phyloP scores from a whole-genome alignment of 2,113 vertebrate genomes.

The Malaclemys terrapin region DNA sequence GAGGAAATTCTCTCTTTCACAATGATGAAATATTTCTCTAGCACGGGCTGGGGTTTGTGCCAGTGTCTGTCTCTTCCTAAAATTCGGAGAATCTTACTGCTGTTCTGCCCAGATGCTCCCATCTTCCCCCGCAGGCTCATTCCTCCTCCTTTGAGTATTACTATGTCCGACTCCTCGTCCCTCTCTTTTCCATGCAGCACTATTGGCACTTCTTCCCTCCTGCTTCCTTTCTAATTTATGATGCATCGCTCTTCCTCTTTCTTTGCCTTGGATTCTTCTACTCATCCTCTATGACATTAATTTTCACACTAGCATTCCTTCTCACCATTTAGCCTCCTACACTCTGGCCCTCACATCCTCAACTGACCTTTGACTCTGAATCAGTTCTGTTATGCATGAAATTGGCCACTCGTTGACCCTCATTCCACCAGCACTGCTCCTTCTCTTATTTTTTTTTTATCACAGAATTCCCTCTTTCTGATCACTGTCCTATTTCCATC shows the following conservation, averaged over 20 bases:
- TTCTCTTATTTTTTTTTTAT: background rate
- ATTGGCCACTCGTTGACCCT: background rate
- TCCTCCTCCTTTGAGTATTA: background rate
- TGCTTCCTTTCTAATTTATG: background rate
- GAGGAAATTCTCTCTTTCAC: slow-evolving; percentile 53
- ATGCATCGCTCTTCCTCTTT: background rate
- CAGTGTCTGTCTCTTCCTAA: background rate
- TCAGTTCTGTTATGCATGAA: background rate
- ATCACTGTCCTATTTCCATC: background rate
- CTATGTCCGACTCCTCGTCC: background rate
- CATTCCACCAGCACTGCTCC: background rate
- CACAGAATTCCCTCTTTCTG: background rate
- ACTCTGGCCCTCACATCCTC: background rate
- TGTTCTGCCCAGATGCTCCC: background rate
- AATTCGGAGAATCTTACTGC: background rate
- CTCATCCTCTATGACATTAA: background rate
- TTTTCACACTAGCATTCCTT: background rate
- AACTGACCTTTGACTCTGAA: slow-evolving; percentile 8
- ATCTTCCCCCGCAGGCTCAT: background rate
- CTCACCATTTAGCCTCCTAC: background rate
- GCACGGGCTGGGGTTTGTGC: slow-evolving; percentile 12
- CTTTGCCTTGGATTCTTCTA: background rate
- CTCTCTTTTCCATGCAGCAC: background rate
- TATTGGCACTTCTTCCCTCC: background rate
- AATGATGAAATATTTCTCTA: slow-evolving; percentile 1